Evolutionary conservation across 2,888 invertebrate genomes (phyloP).

Genomic region (Diarsia dahlii): DNA sequence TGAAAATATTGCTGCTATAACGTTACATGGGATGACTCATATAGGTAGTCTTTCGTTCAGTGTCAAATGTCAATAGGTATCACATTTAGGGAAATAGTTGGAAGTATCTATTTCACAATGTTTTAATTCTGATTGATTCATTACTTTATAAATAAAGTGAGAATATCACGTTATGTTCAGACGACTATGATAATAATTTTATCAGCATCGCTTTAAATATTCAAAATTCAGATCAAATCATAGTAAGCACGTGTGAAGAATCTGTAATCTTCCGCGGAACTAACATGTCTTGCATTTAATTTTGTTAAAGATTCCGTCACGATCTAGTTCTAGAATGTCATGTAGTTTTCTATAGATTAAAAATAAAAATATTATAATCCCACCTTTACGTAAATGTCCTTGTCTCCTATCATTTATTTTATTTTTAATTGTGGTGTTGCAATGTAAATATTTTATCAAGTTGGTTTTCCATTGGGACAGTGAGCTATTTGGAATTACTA

Average conservation of each 20-base stretch:
- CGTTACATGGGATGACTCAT: neutral
- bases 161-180: neutral
- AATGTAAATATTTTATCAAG: slow-evolving; percentile 8
- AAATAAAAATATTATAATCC: neutral
- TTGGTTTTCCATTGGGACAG: neutral
- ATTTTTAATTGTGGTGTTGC: neutral
- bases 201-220: slow-evolving; percentile 13
- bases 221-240: slow-evolving; percentile 19
- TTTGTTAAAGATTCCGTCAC: slow-evolving; percentile 43
- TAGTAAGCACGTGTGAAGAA: slow-evolving; percentile 29
- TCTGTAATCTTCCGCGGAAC: slow-evolving; percentile 11
- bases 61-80: neutral
- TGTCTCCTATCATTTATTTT: slow-evolving; percentile 6
- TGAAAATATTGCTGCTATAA: neutral
- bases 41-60: neutral
- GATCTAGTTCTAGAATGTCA: slow-evolving; percentile 4
- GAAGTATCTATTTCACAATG: neutral
- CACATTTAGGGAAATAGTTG: neutral
- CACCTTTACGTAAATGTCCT: neutral
- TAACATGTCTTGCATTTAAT: slow-evolving; percentile 33
- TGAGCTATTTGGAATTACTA: neutral
- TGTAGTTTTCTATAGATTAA: slow-evolving; percentile 10
- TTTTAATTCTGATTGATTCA: slow-evolving; percentile 1
- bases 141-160: neutral
- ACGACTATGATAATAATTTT: neutral